Evolutionary conservation across 2,888 invertebrate genomes (phyloP).

Genomic region (Tenthredo distinguenda): DNA sequence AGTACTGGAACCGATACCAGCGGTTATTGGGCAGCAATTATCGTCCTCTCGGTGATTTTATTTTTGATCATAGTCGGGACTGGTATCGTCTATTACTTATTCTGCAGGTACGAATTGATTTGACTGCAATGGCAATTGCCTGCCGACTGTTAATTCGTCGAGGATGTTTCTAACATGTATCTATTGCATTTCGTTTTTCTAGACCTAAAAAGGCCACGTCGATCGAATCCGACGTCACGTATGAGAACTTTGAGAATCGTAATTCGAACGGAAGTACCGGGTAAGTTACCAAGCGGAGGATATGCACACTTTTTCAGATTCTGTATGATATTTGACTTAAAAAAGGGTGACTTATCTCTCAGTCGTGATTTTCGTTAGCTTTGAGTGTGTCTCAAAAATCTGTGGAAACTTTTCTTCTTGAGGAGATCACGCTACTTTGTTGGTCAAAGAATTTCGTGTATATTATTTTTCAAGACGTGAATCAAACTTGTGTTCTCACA

Average conservation of each 20-base stretch:
- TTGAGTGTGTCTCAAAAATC: not conserved
- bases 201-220: constrained; percentile 23
- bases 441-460: not conserved
- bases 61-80: not conserved
- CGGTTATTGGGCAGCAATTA: constrained; percentile 43
- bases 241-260: constrained; percentile 19
- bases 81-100: constrained; percentile 17
- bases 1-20: not conserved
- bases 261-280: constrained; percentile 16
- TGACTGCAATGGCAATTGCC: not conserved
- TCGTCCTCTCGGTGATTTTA: constrained; percentile 34
- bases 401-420: not conserved
- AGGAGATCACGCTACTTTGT: not conserved
- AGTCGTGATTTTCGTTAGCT: not conserved
- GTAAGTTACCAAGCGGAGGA: not conserved
- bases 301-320: not conserved
- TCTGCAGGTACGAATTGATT: constrained; percentile 30
- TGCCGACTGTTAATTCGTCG: not conserved
- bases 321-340: not conserved
- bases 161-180: not conserved
- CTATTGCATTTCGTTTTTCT: not conserved
- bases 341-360: not conserved
- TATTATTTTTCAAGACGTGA: not conserved
- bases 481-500: not conserved
- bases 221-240: constrained; percentile 20